Conservation (phyloP, 1,140 invertebrate species). For the Drosophila nigromelanica region DNA sequence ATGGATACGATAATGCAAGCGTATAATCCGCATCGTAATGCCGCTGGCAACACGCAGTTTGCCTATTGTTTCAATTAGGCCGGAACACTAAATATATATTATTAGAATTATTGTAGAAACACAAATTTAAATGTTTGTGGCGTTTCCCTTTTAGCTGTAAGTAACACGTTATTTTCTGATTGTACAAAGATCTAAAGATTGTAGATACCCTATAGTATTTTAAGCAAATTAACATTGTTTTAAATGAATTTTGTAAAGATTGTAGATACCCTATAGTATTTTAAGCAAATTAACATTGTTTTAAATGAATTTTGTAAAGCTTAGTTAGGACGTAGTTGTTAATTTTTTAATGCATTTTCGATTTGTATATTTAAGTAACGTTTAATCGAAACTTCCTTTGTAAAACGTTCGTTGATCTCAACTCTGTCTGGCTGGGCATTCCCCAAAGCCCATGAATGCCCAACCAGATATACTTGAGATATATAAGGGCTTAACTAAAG, state of each 20-base stretch:
- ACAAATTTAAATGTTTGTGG: constrained; percentile 38
- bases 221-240: constrained; percentile 50
- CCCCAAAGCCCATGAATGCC: constrained; percentile 55
- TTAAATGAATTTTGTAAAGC: constrained; percentile 40
- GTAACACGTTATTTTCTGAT: constrained; percentile 68
- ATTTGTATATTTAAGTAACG: constrained; percentile 3
- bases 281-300: constrained; percentile 49
- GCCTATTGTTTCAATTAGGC: constrained; percentile 73
- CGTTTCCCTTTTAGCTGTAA: constrained; percentile 39
- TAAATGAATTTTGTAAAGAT: constrained; percentile 40
- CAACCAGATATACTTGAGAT: constrained; percentile 31
- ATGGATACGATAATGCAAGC: constrained; percentile 83
- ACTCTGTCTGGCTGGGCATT: constrained; percentile 50
- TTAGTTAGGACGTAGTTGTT: constrained; percentile 20
- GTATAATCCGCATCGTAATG: constrained; percentile 81
- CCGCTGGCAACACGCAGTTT: constrained; percentile 65
- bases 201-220: constrained; percentile 64
- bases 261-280: constrained; percentile 65
- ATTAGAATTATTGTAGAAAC: constrained; percentile 22
- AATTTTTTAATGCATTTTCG: constrained; percentile 39
- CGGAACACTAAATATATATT: not conserved
- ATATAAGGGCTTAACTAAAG: constrained; percentile 57
- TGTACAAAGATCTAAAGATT: constrained; percentile 74
- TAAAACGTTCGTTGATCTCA: constrained; percentile 38
- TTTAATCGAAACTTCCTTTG: constrained; percentile 34